Percentiles rank a stretch among this genome's conserved stretches.
These are phyloP conservation scores for Orthosia gothica DNA, from an alignment of 2,888 invertebrate species.

Conservation along the genomic window DNA sequence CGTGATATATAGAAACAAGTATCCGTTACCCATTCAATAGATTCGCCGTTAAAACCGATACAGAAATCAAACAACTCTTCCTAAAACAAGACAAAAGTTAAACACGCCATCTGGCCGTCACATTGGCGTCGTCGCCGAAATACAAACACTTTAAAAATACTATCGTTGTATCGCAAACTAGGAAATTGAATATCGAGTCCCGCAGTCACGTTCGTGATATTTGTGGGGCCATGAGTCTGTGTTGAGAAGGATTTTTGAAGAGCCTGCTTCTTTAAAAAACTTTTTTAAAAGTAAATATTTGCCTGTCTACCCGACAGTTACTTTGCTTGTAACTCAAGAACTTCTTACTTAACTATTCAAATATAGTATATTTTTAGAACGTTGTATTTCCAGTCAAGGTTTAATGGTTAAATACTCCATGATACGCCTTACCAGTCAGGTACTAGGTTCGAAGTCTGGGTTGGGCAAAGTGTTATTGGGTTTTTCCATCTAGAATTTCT, in stretches of 20 bases:
- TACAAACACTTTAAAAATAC: constrained; percentile 71
- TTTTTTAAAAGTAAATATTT: neutral
- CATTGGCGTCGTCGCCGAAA: constrained; percentile 43
- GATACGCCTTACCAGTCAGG: no score
- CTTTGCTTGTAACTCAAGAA: neutral
- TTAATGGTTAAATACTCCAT: no score
- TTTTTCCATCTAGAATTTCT: no score
- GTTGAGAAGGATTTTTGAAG: neutral
- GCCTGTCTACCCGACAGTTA: no score
- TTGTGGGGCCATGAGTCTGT: constrained; percentile 25
- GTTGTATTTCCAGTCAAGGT: no score
- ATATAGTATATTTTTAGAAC: no score
- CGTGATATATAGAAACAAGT: neutral
- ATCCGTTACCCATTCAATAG: neutral
- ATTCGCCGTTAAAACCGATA: neutral
- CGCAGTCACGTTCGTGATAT: constrained; percentile 65
- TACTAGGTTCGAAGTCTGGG: no score
- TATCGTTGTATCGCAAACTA: constrained; percentile 67
- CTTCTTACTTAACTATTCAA: no score
- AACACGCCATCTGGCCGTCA: constrained; percentile 45
- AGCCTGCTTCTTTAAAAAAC: neutral
- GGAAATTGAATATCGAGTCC: constrained; percentile 72
- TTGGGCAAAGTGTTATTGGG: no score
- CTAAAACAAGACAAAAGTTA: constrained; percentile 10
- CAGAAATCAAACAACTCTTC: constrained; percentile 36